A percentile compares a stretch with the other conserved stretches of the same genome.
Evolutionary conservation across 2,888 invertebrate genomes (phyloP).

Genomic region (Zygaena filipendulae): DNA sequence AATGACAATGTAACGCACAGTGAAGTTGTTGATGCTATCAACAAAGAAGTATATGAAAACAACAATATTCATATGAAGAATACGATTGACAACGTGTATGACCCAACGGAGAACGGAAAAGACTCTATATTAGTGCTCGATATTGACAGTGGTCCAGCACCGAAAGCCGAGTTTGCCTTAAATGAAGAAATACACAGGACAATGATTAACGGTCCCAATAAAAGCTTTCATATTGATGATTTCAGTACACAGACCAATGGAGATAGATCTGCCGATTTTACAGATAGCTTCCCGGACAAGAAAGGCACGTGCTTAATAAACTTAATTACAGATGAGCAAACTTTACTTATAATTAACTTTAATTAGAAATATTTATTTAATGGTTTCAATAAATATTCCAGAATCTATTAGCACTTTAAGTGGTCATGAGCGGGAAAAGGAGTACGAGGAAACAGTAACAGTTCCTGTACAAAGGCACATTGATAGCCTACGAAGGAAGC

Average conservation of each 20-base stretch:
- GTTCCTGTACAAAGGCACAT: slow-evolving; percentile 66
- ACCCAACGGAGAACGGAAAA: slow-evolving; percentile 26
- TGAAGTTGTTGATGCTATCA: slow-evolving; percentile 30
- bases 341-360: no score
- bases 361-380: no score
- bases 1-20: slow-evolving; percentile 28
- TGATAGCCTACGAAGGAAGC: slow-evolving; percentile 61
- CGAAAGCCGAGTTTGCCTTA: slow-evolving; percentile 50
- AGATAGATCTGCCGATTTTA: no score
- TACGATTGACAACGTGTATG: slow-evolving; percentile 17
- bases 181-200: slow-evolving; percentile 58
- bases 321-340: no score
- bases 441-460: slow-evolving; percentile 69
- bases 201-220: slow-evolving; percentile 33
- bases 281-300: no score
- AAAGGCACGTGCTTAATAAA: no score
- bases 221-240: no score
- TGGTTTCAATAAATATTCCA: slow-evolving; percentile 5
- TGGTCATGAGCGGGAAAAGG: slow-evolving; percentile 67
- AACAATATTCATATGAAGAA: slow-evolving; percentile 21
- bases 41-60: slow-evolving; percentile 32
- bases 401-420: slow-evolving; percentile 31
- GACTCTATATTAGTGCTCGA: slow-evolving; percentile 36
- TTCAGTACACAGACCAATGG: no score
- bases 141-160: slow-evolving; percentile 50